Percentiles rank a stretch among this genome's conserved stretches.
Evolutionary conservation across 2,797 vertebrate species (phyloP).

Genomic region (Microtus agrestis): DNA sequence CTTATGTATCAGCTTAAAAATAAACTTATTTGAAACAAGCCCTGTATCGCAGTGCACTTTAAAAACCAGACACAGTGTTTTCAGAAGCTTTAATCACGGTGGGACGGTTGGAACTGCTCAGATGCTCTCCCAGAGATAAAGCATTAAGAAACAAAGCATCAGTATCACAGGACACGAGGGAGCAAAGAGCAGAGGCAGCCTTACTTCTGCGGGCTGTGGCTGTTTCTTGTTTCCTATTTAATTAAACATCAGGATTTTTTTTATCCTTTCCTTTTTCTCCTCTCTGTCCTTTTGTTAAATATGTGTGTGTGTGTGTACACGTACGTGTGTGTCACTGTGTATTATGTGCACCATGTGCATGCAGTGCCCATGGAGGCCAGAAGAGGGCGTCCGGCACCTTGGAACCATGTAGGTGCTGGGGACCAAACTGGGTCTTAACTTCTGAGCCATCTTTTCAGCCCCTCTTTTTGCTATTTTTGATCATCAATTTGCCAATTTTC

Average conservation of each 20-base stretch:
- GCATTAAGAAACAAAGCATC: background rate
- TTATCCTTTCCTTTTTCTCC: background rate
- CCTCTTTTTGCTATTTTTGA: background rate
- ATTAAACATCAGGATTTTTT: background rate
- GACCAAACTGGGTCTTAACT: background rate
- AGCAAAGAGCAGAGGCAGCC: background rate
- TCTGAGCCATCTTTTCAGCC: background rate
- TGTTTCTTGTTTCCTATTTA: background rate
- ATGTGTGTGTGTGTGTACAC: no score
- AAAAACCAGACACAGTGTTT: background rate
- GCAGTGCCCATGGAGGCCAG: background rate
- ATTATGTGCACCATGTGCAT: background rate
- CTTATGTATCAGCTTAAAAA: background rate
- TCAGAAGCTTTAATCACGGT: background rate
- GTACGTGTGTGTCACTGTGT: no score
- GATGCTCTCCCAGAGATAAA: background rate
- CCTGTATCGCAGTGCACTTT: background rate
- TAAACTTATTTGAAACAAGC: background rate
- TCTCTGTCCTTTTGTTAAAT: background rate
- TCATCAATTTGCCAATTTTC: background rate
- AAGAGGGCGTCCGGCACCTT: background rate
- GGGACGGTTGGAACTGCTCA: background rate
- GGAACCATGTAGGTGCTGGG: no score
- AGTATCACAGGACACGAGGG: background rate
- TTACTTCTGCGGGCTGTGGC: background rate